Evolutionary conservation across 2,888 invertebrate species (phyloP).

Genomic region (Aspidapion aeneum): DNA sequence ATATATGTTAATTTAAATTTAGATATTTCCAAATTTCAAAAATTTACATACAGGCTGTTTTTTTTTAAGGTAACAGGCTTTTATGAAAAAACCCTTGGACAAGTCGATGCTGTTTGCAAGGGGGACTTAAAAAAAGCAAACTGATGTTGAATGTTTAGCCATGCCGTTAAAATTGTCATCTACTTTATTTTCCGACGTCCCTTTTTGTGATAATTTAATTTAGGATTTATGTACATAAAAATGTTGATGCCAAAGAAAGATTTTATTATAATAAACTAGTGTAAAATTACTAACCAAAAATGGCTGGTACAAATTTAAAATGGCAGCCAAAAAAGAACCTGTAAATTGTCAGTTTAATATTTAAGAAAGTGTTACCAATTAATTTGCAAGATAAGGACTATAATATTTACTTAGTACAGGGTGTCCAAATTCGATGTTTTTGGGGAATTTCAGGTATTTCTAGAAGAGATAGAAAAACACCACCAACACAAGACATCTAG

Average conservation of each 20-base stretch:
- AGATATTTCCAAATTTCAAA: too few species aligned
- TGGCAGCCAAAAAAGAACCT: too few species aligned
- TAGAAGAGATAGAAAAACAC: too few species aligned
- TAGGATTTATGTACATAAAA: background rate
- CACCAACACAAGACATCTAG: background rate
- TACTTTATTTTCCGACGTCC: background rate
- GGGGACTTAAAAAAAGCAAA: too few species aligned
- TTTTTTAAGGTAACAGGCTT: background rate
- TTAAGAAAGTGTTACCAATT: background rate
- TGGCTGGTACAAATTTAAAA: background rate
- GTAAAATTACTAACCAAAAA: background rate
- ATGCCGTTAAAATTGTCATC: background rate
- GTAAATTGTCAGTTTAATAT: background rate
- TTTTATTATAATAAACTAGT: background rate
- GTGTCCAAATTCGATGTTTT: too few species aligned
- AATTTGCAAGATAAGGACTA: too few species aligned
- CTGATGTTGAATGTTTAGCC: background rate
- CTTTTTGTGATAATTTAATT: background rate
- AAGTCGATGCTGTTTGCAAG: too few species aligned
- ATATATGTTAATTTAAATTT: too few species aligned
- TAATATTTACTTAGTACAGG: too few species aligned
- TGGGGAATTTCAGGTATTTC: too few species aligned
- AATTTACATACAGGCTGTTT: too few species aligned
- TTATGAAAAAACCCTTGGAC: background rate
- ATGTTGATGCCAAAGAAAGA: background rate